Evolutionary conservation across 1,140 invertebrate species (phyloP), one percentile per base, ranked within the genome.

Genomic region (Caenorhabditis latens): DNA sequence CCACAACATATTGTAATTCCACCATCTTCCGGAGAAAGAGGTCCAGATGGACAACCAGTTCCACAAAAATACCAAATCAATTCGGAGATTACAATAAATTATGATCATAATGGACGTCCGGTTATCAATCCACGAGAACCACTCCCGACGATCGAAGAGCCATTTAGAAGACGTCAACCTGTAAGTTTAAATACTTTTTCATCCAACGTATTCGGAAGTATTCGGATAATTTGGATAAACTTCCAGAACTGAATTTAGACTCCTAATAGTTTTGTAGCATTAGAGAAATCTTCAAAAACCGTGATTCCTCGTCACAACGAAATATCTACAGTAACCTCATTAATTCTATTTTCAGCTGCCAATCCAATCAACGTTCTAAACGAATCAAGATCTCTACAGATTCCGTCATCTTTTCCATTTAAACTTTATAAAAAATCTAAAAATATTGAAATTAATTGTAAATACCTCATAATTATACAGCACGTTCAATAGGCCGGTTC

Each of bases 1-100:
- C 89, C 89, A 14, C 89, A 90, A 65, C 86, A 90, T 46, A 90
- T 90, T 43, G 89, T 90, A 43, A 90, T 90, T 57, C 89, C 89
- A 21, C 88, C 89, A 9, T 90, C 89, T 1, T 84, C 88, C 6
- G 86, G 89, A 40, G 86, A 83, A 61, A 24, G 86, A 83, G 88
- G 86, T n/a, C 88, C 88, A 14, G 75, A 90, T 71, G 89, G 87
- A 9, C 16, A 89, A 21, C 75, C 86, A n/a, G 58, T 89, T 48
- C 89, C 86, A 16, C 87, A 90, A 46, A 89, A 88, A 48, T 88
- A 71, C 53, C 87, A 88, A 85, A 90, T 90, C 19, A 90, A 89
- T 63, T 87, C 86, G 40, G 89, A 90, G 61, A 89, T 90, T 40
- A 89, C 89, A 11, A 90, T 90, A 42, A 87, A 85, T 40, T 90